Percentiles rank a stretch among this genome's conserved stretches.
These are phyloP conservation scores for Alexandromys fortis DNA, from an alignment of 2,113 vertebrate genomes.

Conservation along the genomic window DNA sequence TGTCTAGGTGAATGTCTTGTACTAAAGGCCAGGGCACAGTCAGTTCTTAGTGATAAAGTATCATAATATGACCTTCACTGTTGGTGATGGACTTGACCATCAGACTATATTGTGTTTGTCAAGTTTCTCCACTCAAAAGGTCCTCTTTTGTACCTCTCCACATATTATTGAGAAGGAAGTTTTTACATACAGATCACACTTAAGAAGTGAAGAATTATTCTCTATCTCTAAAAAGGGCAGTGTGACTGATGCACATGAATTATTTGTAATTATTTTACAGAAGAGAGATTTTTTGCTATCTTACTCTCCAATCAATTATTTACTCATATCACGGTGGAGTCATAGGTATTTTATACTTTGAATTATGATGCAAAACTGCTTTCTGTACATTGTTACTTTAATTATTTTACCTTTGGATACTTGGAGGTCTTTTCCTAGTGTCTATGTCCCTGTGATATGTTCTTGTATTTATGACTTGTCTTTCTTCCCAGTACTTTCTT, in stretches of 20 bases:
- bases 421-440: not conserved
- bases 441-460: not conserved
- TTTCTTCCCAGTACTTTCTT: not conserved
- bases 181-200: not conserved
- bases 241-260: not conserved
- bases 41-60: not conserved
- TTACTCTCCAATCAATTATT: not conserved
- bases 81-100: not conserved
- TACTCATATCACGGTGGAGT: not conserved
- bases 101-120: not conserved
- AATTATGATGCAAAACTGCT: constrained; percentile 1
- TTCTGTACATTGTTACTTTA: constrained; percentile 15
- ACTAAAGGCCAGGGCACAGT: not conserved
- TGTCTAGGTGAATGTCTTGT: not conserved
- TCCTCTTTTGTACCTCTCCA: not conserved
- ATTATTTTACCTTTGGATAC: not conserved
- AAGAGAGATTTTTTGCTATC: not conserved
- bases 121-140: not conserved
- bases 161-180: constrained; percentile 8
- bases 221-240: not conserved
- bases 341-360: constrained; percentile 25
- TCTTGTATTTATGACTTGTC: not conserved
- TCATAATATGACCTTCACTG: not conserved
- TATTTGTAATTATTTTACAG: constrained; percentile 10
- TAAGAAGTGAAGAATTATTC: not conserved